phyloP scores from a whole-genome alignment of 2,113 vertebrate genomes.

The Carollia perspicillata region DNA sequence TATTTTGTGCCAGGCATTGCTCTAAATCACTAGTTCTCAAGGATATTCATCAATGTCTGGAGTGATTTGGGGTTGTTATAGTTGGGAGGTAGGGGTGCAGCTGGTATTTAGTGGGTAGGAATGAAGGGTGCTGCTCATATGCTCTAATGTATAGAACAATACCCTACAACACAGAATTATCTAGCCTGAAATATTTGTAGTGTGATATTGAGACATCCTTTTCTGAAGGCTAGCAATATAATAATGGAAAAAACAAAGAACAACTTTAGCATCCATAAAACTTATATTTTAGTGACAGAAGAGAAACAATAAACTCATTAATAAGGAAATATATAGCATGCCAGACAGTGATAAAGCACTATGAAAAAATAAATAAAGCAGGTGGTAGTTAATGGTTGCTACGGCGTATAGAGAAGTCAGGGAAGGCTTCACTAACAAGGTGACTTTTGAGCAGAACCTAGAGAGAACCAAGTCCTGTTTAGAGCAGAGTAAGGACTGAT shows the following conservation, averaged over 20 bases:
- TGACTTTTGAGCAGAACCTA: background rate
- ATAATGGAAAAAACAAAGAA: background rate
- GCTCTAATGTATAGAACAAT: background rate
- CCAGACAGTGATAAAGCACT: no score
- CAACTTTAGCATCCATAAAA: background rate
- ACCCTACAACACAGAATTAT: background rate
- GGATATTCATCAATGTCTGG: background rate
- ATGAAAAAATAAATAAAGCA: background rate
- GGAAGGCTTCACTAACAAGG: background rate
- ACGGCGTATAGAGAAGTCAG: background rate
- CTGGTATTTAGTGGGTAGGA: background rate
- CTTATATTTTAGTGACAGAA: background rate
- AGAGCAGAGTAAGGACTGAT: background rate
- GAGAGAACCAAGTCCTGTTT: background rate
- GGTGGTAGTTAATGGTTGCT: background rate
- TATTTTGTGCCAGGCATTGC: background rate
- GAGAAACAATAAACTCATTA: background rate
- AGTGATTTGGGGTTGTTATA: background rate
- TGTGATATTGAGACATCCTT: background rate
- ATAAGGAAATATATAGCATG: background rate
- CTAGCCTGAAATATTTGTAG: background rate
- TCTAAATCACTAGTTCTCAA: background rate
- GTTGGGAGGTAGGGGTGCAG: no score
- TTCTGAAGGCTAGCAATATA: background rate
- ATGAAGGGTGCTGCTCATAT: background rate